Evolutionary conservation across 2,113 vertebrate species (phyloP).

Genomic region (Platichthys flesus): DNA sequence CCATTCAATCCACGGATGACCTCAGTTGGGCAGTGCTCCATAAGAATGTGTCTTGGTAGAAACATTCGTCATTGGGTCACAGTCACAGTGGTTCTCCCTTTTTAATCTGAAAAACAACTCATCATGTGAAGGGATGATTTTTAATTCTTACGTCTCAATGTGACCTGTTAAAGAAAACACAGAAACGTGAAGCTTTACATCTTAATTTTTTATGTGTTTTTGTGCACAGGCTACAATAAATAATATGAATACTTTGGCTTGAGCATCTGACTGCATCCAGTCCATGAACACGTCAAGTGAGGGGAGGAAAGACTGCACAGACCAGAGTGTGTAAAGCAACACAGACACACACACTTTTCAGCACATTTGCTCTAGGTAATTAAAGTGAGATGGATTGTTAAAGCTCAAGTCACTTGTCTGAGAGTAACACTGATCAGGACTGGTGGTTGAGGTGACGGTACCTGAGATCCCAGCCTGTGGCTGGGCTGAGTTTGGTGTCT

Average conservation of each 20-base stretch:
- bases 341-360: slow-evolving; percentile 19
- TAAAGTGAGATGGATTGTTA: slow-evolving; percentile 1
- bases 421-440: not conserved
- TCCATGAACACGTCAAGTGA: not conserved
- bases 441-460: not conserved
- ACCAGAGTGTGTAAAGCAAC: slow-evolving; percentile 9
- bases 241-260: slow-evolving; percentile 52
- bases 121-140: not conserved
- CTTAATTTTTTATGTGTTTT: slow-evolving; percentile 16
- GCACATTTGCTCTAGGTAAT: not conserved
- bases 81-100: no score
- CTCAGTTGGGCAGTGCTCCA: no score
- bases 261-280: slow-evolving; percentile 19
- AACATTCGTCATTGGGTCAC: no score
- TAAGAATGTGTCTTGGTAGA: no score
- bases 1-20: no score
- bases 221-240: slow-evolving; percentile 23
- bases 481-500: not conserved
- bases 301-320: slow-evolving; percentile 12
- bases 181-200: not conserved
- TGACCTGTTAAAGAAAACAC: not conserved
- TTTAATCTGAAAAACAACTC: no score
- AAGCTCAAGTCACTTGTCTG: not conserved
- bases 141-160: not conserved
- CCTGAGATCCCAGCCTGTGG: slow-evolving; percentile 34